Base-by-base conservation (phyloP, 2,797 vertebrate genomes). In the Rhodeus uyekii region DNA sequence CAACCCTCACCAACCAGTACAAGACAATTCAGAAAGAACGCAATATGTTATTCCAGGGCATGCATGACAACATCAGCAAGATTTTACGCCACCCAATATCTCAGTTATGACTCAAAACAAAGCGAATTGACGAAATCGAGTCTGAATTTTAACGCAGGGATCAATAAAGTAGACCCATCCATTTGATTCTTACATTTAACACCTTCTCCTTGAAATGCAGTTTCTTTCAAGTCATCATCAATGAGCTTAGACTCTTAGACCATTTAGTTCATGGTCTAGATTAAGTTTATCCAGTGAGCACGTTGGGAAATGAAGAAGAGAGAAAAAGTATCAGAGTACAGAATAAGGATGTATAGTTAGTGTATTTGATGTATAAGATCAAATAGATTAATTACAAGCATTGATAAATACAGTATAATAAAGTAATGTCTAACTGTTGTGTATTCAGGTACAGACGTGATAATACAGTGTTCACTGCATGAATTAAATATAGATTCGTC, bases 231-330 rank as follows among this genome's bases (percentile, higher is more conserved):
- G 42, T 27, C 42, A 50, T 63, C 16, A 48, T 24, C 27, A n/a
- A 80, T 5, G 8, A 80, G 78, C 42, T 50, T 63, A 72, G 69
- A 80, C 50, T n/a, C n/a, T n/a, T n/a, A n/a, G n/a, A n/a, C n/a
- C 36, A 46, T 61, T 71, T 71, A 61, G 53, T 36, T 53, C 36
- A 32, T 65, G 4, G 53, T 61, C 38, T 61, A 58, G 38, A 71
- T 61, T 69, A 71, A 24, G 19, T 71, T 71, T 46, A 80, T 80
- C 77, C 65, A 60, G 5, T 60, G 64, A 60, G 44, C 50, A 53
- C 7, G 36, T 27, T 68, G 46, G 63, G 48, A 68, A 68, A n/a
- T 58, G 24, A 42, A 42, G 36, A 79, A 44, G 24, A 34, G 55
- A 53, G 12, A 42, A 64, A 42, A 36, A 3, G 4, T 14, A 60